Percentiles rank a stretch among this genome's conserved stretches.
Conservation (phyloP, 2,113 vertebrate species). For the Xiphophorus maculatus region DNA sequence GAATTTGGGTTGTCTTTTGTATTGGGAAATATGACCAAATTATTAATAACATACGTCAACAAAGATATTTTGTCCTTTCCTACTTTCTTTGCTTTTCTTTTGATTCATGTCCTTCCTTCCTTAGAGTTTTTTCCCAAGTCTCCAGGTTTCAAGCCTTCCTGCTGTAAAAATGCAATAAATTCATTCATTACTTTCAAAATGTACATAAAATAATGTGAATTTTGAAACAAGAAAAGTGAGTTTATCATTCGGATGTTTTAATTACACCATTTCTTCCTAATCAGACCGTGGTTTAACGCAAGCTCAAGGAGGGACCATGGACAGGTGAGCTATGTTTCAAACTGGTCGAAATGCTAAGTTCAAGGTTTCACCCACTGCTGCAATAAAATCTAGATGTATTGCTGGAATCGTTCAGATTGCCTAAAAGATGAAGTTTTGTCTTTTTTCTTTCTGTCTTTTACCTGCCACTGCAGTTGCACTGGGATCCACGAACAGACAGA, state of each 20-base stretch:
- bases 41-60: too few relatives aligned
- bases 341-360: neutral
- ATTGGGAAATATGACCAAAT: too few relatives aligned
- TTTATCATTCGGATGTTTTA: neutral
- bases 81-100: too few relatives aligned
- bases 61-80: too few relatives aligned
- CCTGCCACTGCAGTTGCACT: slow-evolving; percentile 78
- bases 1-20: too few relatives aligned
- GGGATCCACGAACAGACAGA: slow-evolving; percentile 89
- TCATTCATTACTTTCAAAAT: too few relatives aligned
- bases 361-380: neutral
- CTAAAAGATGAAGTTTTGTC: neutral
- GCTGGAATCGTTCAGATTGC: neutral
- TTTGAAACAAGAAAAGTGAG: too few relatives aligned
- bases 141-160: too few relatives aligned
- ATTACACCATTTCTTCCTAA: slow-evolving; percentile 58
- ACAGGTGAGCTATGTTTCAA: slow-evolving; percentile 85
- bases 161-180: too few relatives aligned
- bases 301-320: slow-evolving; percentile 89
- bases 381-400: neutral
- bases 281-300: slow-evolving; percentile 92
- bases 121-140: too few relatives aligned
- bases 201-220: too few relatives aligned
- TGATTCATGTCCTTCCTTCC: too few relatives aligned
- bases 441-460: neutral